Base-by-base conservation (phyloP, 1,140 invertebrate species). In the Agraylea sexmaculata region DNA sequence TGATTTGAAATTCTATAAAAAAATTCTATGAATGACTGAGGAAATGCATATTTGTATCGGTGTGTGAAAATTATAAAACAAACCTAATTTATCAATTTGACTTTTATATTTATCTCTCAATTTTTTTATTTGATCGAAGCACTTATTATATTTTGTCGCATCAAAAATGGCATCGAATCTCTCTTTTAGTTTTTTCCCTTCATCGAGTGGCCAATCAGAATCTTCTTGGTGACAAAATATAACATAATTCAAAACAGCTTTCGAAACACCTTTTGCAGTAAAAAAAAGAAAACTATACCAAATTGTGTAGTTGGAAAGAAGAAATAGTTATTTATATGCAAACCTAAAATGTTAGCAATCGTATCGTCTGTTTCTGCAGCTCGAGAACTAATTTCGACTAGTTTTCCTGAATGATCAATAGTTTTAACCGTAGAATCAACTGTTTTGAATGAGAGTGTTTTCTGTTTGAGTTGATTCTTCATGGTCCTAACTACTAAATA, bases 141-240 rank as follows among this genome's bases (percentile, higher is more conserved):
- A 90, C 61, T 93, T 94, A 37, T 93, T 91, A 55, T 93, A 98
- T 54, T 83, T 80, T 4, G 79, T 80, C 3, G 93, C 84, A 51
- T 92, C 90, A 71, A 99, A 99, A 43, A 99, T 98, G 31, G 88
- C 88, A 78, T 99, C 96, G 72, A 99, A 98, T 50, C 82, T 84
- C 37, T 89, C 78, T 59, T 99, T 99, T 0, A 99, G 68, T 54
- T 84, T 83, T 61, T 92, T 92, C 0, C 81, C 84, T 68, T 95
- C 88, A 61, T 91, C 86, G 22, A 98, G 66, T 2, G 95, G 94
- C 93, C 95, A 99, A 55, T 80, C 83, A 1, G 91, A 84, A 43
- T 98, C 92, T 64, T 99, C 95, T 74, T 99, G 95, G 61, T 99
- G 94, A 57, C 94, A 99, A 64, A 99, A 96, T 51, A 99, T 84